Conservation (phyloP, 2,113 vertebrate genomes). For the Myanophis thanlyinensis region DNA sequence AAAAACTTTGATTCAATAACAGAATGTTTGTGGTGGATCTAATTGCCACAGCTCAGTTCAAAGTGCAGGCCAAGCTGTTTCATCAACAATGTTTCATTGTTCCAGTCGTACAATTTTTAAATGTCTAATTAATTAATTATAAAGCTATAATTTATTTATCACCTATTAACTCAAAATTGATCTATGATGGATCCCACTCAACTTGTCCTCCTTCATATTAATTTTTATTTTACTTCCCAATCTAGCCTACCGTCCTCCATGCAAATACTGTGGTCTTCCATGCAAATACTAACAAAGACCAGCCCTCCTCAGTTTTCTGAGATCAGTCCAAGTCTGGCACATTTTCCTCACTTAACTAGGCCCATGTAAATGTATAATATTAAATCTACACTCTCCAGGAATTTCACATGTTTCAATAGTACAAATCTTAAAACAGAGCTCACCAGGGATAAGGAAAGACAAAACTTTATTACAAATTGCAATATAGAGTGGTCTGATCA, state of each 20-base stretch:
- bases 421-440: not conserved
- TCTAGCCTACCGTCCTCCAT: not conserved
- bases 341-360: not conserved
- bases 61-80: not conserved
- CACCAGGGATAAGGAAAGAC: not conserved
- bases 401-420: not conserved
- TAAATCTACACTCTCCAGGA: not conserved
- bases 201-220: not conserved
- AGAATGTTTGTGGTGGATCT: not conserved
- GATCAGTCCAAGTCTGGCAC: not conserved
- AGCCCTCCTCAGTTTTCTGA: not conserved
- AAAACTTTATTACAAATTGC: not conserved
- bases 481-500: not conserved
- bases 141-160: not conserved
- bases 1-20: not conserved
- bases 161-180: not conserved
- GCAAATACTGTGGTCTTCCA: too few species aligned
- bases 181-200: not conserved
- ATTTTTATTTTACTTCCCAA: not conserved
- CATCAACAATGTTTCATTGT: not conserved
- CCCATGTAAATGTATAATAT: not conserved
- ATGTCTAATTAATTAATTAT: not conserved
- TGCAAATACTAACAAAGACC: not conserved
- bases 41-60: not conserved
- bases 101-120: not conserved